Evolutionary conservation across 2,113 vertebrate species (phyloP), one percentile per base, ranked within the genome.

Genomic region (Rhineura floridana): DNA sequence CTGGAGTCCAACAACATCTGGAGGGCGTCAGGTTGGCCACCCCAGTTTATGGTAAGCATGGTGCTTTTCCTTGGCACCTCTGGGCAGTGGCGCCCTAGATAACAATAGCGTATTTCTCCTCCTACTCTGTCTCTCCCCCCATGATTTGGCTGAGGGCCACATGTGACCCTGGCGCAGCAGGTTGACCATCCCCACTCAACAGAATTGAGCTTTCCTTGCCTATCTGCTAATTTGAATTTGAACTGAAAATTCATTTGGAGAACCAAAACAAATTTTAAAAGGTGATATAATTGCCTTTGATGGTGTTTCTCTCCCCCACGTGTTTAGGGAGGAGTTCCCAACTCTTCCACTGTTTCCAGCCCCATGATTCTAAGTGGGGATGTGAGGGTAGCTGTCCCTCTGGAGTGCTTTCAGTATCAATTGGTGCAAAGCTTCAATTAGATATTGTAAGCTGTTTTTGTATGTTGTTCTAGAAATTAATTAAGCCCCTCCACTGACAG

Each of bases 381-480:
- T 85, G 36, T 44, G 19, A 80, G 7, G 30, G n/a, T 83, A 39
- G 39, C 81, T 87, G 84, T 82, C 48, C 79, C 11, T 77, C 79
- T 15, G 79, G 73, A 86, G 86, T 70, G 15, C 5, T 89, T 90
- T 93, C 11, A 80, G 81, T 88, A 23, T 44, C 48, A 81, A 33
- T 19, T 81, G 72, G 85, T 83, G 90, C 72, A 93, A 92, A 88
- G 36, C 3, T n/a, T 81, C 72, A 93, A 84, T 89, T 83, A 76
- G 52, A 86, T 0, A 1, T 4, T 87, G 59, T 28, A 81, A 76
- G 48, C 36, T 86, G 36, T 76, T 94, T 85, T 90, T 91, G 19
- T 2, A 2, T 0, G 0, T 86, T 63, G 33, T 52, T 36, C 79
- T 46, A 23, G 81, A 93, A 95, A 91, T 85, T 86, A 87, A 91